Evolutionary conservation across 2,797 vertebrate genomes (phyloP).

Genomic region (Aselliscus stoliczkanus): DNA sequence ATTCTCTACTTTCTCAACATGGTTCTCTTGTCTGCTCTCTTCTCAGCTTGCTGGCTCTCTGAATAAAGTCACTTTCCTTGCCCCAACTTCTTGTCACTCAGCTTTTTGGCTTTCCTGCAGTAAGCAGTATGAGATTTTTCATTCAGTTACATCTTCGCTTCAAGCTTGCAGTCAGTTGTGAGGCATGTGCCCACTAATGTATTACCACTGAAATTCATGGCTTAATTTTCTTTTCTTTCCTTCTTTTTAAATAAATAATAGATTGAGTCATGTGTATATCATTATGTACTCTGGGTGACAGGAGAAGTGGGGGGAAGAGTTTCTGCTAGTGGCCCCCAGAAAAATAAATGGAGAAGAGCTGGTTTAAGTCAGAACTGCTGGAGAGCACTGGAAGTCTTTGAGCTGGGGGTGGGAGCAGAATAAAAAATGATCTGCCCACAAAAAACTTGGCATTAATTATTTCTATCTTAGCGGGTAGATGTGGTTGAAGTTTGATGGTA

Average conservation of each 20-base stretch:
- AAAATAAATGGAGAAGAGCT: background rate
- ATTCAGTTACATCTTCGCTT: background rate
- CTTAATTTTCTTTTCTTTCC: background rate
- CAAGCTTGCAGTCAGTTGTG: background rate
- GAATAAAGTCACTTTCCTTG: too few species aligned
- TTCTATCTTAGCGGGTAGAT: background rate
- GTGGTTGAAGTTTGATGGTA: background rate
- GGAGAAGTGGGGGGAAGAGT: background rate
- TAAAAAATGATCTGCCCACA: background rate
- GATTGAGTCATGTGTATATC: background rate
- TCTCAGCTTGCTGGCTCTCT: too few species aligned
- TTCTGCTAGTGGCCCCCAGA: background rate
- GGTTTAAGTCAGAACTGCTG: background rate
- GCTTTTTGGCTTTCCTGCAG: too few species aligned
- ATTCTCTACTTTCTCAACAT: too few species aligned
- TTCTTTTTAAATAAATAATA: background rate
- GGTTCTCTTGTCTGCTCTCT: too few species aligned
- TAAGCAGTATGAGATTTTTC: too few species aligned
- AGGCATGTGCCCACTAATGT: background rate
- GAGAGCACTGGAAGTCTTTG: background rate
- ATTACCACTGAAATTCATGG: background rate
- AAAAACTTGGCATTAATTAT: background rate
- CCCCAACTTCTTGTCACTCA: too few species aligned
- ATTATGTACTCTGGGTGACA: background rate
- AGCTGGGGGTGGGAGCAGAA: background rate